Percentiles rank a stretch among this genome's conserved stretches.
Conservation (phyloP, 2,797 vertebrate genomes). For the Antennarius maculatus region DNA sequence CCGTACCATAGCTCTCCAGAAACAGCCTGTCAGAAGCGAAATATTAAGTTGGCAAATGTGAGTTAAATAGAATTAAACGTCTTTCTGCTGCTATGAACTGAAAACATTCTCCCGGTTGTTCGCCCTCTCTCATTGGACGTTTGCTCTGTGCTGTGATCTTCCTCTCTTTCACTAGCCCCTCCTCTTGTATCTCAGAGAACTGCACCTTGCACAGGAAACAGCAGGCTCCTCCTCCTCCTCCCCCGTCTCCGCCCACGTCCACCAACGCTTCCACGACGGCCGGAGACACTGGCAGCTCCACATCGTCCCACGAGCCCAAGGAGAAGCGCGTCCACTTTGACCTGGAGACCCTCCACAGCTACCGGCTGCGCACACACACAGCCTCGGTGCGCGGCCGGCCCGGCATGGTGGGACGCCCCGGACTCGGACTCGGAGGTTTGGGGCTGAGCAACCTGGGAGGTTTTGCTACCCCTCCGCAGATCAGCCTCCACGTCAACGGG, state of each 20-base stretch:
- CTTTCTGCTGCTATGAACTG: too few species aligned
- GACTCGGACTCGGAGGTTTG: constrained; percentile 77
- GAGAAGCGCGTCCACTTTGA: constrained; percentile 86
- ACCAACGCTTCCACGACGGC: constrained; percentile 68
- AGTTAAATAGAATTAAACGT: too few species aligned
- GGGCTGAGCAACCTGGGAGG: constrained; percentile 62
- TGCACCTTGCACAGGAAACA: constrained; percentile 78
- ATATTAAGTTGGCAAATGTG: too few species aligned
- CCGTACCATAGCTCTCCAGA: too few species aligned
- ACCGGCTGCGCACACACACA: constrained; percentile 76
- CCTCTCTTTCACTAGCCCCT: constrained; percentile 68
- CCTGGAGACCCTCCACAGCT: constrained; percentile 83
- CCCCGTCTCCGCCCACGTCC: constrained; percentile 70
- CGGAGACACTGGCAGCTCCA: constrained; percentile 70
- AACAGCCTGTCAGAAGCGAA: too few species aligned
- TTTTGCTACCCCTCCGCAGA: constrained; percentile 58
- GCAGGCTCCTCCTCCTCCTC: constrained; percentile 36
- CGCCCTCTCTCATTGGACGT: constrained; percentile 36
- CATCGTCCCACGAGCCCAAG: constrained; percentile 76
- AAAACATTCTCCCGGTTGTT: not conserved
- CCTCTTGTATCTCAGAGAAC: constrained; percentile 84
- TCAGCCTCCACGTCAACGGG: constrained; percentile 77
- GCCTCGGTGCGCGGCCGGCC: constrained; percentile 60
- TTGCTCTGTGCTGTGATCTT: constrained; percentile 42
- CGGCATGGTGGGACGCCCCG: constrained; percentile 70